These are phyloP conservation scores for Acrobasis consociella DNA, from an alignment of 2,888 invertebrate species.

Conservation along the genomic window DNA sequence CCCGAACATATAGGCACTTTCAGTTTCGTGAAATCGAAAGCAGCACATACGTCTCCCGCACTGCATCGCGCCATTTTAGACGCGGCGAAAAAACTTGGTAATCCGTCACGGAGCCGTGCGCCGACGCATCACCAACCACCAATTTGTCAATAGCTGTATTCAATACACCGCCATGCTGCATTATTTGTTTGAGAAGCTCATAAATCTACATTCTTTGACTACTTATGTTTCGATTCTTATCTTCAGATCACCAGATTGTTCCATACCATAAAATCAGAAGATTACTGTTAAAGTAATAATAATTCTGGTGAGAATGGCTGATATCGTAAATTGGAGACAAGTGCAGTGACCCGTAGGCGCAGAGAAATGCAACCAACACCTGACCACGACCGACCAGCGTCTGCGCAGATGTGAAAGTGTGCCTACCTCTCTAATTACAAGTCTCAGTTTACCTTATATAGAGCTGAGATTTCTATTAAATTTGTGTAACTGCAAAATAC, in stretches of 20 bases:
- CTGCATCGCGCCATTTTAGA: conserved; percentile 66
- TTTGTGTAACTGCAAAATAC: conserved; percentile 28
- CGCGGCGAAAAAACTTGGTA: conserved; percentile 66
- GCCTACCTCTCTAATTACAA: conserved; percentile 66
- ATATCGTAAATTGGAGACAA: conserved; percentile 31
- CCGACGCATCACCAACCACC: conserved; percentile 53
- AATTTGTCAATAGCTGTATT: conserved; percentile 62
- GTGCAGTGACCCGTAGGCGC: conserved; percentile 65
- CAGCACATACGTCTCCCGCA: conserved; percentile 66
- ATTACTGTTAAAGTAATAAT: too few species aligned
- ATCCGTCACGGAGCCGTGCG: conserved; percentile 65
- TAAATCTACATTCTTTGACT: conserved; percentile 1
- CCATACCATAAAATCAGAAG: too few species aligned
- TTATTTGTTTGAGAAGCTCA: neutral
- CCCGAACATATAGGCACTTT: conserved; percentile 78
- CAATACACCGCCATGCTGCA: conserved; percentile 41
- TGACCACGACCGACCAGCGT: conserved; percentile 52
- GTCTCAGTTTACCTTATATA: conserved; percentile 51
- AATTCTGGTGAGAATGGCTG: neutral
- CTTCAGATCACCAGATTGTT: neutral
- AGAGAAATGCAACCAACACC: conserved; percentile 65
- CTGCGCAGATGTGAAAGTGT: conserved; percentile 64
- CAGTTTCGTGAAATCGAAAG: conserved; percentile 81
- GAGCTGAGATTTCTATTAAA: conserved; percentile 34
- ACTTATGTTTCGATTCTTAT: neutral